Evolutionary conservation across 2,113 vertebrate species (phyloP).

Genomic region (Melanostigma gelatinosum): DNA sequence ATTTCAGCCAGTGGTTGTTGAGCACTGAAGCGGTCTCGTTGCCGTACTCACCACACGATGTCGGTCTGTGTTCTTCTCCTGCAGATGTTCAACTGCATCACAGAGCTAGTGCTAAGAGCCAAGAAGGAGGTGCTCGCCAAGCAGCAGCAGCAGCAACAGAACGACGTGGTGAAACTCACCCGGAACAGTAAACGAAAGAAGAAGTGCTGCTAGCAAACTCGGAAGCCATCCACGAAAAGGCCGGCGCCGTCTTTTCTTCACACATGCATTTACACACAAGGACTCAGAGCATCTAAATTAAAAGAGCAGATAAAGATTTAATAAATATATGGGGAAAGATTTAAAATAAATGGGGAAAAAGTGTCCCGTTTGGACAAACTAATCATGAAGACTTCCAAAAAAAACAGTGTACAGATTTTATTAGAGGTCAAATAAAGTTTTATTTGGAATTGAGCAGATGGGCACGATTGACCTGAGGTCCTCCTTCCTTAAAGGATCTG

Average conservation of each 20-base stretch:
- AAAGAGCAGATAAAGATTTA: slow-evolving; percentile 80
- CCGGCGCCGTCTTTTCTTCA: slow-evolving; percentile 44
- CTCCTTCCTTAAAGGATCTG: slow-evolving; percentile 71
- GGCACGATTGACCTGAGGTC: slow-evolving; percentile 72
- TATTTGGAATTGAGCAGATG: slow-evolving; percentile 79
- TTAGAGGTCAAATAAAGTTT: slow-evolving; percentile 79
- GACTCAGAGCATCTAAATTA: slow-evolving; percentile 81
- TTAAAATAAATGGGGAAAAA: slow-evolving; percentile 39
- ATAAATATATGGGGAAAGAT: slow-evolving; percentile 74
- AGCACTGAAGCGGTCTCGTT: background rate
- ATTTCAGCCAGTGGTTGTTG: too few relatives aligned
- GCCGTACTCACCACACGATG: background rate
- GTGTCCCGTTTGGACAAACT: slow-evolving; percentile 82
- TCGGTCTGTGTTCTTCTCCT: slow-evolving; percentile 19
- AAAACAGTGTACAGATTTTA: slow-evolving; percentile 85
- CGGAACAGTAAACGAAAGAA: slow-evolving; percentile 99
- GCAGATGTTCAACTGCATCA: slow-evolving; percentile 99
- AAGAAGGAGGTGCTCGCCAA: slow-evolving; percentile 98
- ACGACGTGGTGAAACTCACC: slow-evolving; percentile 97
- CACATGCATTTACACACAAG: slow-evolving; percentile 57
- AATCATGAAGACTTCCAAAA: slow-evolving; percentile 82
- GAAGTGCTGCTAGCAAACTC: slow-evolving; percentile 92
- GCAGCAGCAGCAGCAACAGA: slow-evolving; percentile 98
- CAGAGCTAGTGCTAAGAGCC: slow-evolving; percentile 95
- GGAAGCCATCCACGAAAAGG: slow-evolving; percentile 40